Evolutionary conservation across 35 echinoderm and acorn worm genomes (phyloP).

Genomic region (Acanthaster planci): DNA sequence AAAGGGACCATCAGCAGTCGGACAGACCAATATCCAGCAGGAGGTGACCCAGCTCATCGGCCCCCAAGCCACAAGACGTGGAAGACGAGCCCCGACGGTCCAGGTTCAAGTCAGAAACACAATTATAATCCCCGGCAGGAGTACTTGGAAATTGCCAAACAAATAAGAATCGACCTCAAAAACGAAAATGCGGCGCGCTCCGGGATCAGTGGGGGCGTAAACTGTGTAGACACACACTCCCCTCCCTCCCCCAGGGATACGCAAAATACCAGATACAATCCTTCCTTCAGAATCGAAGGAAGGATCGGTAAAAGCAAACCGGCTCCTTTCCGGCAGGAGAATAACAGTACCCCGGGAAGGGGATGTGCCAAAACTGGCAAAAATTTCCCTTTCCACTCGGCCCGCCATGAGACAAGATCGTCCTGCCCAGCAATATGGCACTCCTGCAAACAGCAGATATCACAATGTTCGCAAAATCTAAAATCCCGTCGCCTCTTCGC

Average conservation of each 20-base stretch:
- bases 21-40: neutral
- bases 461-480: neutral
- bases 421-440: neutral
- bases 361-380: neutral
- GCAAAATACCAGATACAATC: neutral
- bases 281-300: neutral
- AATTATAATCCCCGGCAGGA: neutral
- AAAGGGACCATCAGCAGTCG: too few relatives aligned
- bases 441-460: neutral
- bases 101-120: neutral
- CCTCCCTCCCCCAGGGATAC: neutral
- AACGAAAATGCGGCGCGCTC: neutral
- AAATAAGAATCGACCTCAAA: neutral
- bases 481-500: neutral
- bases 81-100: neutral
- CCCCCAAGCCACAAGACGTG: neutral
- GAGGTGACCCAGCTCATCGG: neutral
- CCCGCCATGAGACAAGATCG: neutral
- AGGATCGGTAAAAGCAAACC: neutral
- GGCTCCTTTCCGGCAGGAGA: neutral
- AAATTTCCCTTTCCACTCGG: neutral
- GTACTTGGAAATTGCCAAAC: neutral
- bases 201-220: neutral
- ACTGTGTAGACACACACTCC: neutral
- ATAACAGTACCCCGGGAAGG: neutral